Conservation (phyloP, 2,113 vertebrate species). For the Percina caprodes region DNA sequence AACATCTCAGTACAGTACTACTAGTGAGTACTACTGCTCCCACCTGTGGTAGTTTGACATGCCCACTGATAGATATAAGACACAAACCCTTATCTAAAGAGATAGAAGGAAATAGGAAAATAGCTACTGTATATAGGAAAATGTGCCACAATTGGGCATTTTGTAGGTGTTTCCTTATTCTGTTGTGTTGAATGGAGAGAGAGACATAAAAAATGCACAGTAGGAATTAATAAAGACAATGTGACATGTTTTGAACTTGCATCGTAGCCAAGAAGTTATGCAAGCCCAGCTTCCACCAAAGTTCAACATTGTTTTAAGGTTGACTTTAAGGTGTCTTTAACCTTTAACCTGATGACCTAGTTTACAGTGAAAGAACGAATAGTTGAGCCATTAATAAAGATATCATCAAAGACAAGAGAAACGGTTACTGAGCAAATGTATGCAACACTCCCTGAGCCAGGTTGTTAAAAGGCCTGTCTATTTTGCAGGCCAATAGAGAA, state of each 20-base stretch:
- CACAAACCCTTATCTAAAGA: neutral
- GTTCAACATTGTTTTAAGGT: constrained; percentile 17
- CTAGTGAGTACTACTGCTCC: neutral
- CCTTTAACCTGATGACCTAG: constrained; percentile 33
- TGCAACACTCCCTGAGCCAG: constrained; percentile 32
- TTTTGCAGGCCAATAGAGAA: constrained; percentile 28
- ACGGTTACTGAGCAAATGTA: constrained; percentile 51
- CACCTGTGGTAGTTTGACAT: neutral
- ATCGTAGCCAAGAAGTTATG: too few species aligned
- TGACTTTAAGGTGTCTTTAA: too few species aligned
- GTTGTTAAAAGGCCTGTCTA: constrained; percentile 32
- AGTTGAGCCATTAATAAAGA: constrained; percentile 45
- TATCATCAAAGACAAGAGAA: constrained; percentile 40
- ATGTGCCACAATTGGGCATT: neutral
- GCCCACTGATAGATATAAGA: neutral
- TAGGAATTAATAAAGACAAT: too few species aligned
- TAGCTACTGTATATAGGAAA: neutral
- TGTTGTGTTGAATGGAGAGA: neutral
- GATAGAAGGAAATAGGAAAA: neutral
- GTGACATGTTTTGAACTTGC: neutral
- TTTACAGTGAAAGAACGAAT: constrained; percentile 37
- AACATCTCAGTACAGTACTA: neutral
- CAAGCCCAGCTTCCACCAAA: constrained; percentile 1
- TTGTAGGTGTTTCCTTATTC: neutral
- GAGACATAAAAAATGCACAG: neutral